phyloP scores from a whole-genome alignment of 2,888 invertebrate species.

The Pseudococcus jackbeardsleyi region DNA sequence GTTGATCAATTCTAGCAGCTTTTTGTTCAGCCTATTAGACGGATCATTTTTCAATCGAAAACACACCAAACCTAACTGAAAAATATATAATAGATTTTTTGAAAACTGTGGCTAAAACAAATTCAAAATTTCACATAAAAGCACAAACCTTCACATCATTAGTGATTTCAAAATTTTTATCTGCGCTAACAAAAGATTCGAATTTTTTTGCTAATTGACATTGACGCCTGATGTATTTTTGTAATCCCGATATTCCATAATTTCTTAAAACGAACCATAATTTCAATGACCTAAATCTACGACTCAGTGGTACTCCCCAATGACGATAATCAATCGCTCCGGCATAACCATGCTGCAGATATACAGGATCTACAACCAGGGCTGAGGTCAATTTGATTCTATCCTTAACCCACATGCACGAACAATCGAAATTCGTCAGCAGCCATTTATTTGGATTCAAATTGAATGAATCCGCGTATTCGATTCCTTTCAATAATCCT shows the following conservation, averaged over 20 bases:
- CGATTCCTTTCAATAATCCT: constrained; percentile 79
- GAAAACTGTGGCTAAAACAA: too few species aligned
- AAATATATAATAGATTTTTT: background rate
- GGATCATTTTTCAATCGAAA: constrained; percentile 86
- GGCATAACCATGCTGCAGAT: constrained; percentile 96
- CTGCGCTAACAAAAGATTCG: constrained; percentile 71
- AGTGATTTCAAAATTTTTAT: constrained; percentile 70
- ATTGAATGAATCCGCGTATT: constrained; percentile 84
- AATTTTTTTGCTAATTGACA: constrained; percentile 91
- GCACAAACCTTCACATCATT: constrained; percentile 86
- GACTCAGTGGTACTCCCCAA: too few species aligned
- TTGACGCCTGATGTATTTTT: constrained; percentile 77
- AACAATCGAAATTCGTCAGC: constrained; percentile 96
- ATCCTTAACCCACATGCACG: constrained; percentile 97
- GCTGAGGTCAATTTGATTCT: constrained; percentile 90
- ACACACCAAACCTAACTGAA: constrained; percentile 89
- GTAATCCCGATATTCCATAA: too few species aligned
- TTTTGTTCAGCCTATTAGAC: constrained; percentile 84
- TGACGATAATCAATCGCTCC: too few species aligned
- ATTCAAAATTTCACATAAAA: too few species aligned
- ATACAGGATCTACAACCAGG: constrained; percentile 96
- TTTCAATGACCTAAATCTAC: too few species aligned
- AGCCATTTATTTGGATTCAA: constrained; percentile 86
- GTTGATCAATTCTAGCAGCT: constrained; percentile 90
- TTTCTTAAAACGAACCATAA: too few species aligned